Conservation (phyloP, 2,797 vertebrate species). For the Crax fasciolata region DNA sequence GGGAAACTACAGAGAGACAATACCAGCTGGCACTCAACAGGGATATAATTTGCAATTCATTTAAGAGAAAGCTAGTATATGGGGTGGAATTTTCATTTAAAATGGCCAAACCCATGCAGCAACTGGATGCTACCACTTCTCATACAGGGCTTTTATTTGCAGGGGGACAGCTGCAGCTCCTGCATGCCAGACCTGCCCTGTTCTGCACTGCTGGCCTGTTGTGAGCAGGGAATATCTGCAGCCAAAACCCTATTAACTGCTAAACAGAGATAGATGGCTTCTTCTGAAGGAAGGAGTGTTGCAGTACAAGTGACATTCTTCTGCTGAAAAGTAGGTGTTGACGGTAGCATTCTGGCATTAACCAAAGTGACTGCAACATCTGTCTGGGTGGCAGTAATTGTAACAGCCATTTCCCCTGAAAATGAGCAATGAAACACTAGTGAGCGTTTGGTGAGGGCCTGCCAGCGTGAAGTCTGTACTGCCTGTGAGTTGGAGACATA, state of each 20-base stretch:
- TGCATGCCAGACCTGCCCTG: neutral
- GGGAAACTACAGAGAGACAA: conserved; percentile 33
- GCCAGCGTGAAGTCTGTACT: neutral
- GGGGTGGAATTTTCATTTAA: conserved; percentile 32
- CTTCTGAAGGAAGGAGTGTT: neutral
- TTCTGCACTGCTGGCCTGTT: neutral
- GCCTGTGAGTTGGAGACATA: neutral
- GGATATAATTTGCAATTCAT: conserved; percentile 58
- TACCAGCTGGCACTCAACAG: conserved; percentile 59
- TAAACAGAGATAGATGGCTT: neutral
- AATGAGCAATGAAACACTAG: neutral
- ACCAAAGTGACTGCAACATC: neutral
- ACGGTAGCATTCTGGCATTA: neutral
- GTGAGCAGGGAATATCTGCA: neutral
- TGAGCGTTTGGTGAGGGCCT: neutral
- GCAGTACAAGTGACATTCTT: neutral
- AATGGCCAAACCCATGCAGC: neutral
- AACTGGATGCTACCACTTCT: neutral
- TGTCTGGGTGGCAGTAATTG: neutral
- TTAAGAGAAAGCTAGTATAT: neutral
- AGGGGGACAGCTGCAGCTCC: neutral
- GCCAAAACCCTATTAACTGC: neutral
- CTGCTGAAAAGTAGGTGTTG: neutral
- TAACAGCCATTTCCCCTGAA: neutral
- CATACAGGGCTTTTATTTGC: neutral